Conservation (phyloP, 2,113 vertebrate genomes). For the Macquaria australasica region DNA sequence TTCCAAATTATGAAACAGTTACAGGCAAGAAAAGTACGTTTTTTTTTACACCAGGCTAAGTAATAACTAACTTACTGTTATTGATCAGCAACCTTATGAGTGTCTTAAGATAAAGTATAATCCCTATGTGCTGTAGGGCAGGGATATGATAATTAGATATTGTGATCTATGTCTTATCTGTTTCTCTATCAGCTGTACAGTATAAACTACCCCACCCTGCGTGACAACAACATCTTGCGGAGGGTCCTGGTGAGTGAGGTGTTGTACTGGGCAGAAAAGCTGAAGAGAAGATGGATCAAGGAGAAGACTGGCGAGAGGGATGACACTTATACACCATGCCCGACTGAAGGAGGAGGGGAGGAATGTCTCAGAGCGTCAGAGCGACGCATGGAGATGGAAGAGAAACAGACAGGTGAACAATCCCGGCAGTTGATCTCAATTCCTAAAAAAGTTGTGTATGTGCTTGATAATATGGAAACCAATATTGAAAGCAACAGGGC, state of each 20-base stretch:
- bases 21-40: not conserved
- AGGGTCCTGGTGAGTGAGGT: slow-evolving; percentile 87
- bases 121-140: not conserved
- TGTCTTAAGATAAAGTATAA: not conserved
- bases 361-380: not conserved
- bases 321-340: not conserved
- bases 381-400: not conserved
- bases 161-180: not conserved
- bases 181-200: slow-evolving; percentile 86
- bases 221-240: slow-evolving; percentile 88
- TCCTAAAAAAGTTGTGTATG: not conserved
- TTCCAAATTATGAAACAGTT: not conserved
- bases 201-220: slow-evolving; percentile 91
- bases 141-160: not conserved
- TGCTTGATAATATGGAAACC: not conserved
- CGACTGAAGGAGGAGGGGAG: slow-evolving; percentile 10
- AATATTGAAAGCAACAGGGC: not conserved
- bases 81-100: not conserved
- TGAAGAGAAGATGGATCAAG: slow-evolving; percentile 78
- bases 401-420: slow-evolving; percentile 29
- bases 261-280: slow-evolving; percentile 79
- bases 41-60: not conserved
- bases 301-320: not conserved
- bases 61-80: not conserved
- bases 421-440: not conserved